These are phyloP conservation scores for Loris lydekkerianus DNA, from an alignment of 2,797 vertebrate species.

Conservation along the genomic window DNA sequence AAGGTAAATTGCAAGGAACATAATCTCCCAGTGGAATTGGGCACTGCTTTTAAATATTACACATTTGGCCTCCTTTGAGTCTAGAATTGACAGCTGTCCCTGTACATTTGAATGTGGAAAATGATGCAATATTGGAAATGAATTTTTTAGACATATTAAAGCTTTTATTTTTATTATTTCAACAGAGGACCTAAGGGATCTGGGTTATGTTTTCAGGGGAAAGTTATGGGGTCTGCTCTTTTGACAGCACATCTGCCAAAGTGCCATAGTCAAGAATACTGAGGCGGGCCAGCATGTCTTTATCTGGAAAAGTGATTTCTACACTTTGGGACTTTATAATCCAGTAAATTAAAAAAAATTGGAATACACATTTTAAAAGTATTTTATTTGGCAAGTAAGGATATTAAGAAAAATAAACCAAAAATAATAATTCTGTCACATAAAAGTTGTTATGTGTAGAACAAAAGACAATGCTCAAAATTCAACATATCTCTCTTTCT, in stretches of 20 bases:
- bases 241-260: background rate
- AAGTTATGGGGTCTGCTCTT: background rate
- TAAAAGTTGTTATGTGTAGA: background rate
- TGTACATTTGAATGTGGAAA: background rate
- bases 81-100: background rate
- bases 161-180: background rate
- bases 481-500: background rate
- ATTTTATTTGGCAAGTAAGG: background rate
- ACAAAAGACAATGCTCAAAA: constrained; percentile 19
- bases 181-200: background rate
- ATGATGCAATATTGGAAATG: background rate
- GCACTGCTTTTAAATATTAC: background rate
- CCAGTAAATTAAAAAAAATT: background rate
- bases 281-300: background rate
- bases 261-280: background rate
- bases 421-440: background rate
- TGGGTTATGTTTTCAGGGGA: background rate
- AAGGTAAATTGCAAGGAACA: background rate
- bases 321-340: background rate
- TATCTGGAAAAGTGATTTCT: background rate
- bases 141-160: background rate
- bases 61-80: background rate
- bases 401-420: background rate
- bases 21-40: background rate
- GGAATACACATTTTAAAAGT: background rate